Evolutionary conservation across 2,797 vertebrate species (phyloP).

Genomic region (Lacerta agilis): DNA sequence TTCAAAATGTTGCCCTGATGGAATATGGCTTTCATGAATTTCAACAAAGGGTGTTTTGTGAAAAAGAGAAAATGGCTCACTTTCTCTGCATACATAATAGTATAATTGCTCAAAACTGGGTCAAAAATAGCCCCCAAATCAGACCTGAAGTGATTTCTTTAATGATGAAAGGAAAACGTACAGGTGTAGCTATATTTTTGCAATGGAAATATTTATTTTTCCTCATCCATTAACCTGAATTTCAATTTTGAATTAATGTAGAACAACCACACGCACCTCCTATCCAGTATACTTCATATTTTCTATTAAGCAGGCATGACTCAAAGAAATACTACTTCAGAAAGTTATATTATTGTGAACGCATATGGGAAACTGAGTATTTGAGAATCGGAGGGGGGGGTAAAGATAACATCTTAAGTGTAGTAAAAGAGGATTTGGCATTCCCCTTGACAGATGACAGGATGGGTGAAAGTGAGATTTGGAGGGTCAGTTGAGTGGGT

Average conservation of each 20-base stretch:
- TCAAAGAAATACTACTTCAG: conserved; percentile 32
- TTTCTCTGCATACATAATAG: not conserved
- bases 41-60: conserved; percentile 11
- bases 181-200: conserved; percentile 30
- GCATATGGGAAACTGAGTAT: not conserved
- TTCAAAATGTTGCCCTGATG: conserved; percentile 40
- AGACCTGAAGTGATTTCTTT: conserved; percentile 23
- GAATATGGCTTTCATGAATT: conserved; percentile 33
- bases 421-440: not conserved
- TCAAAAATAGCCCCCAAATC: conserved; percentile 46
- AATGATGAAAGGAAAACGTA: conserved; percentile 29
- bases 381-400: too few relatives aligned
- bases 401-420: not conserved
- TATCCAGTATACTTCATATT: conserved; percentile 41
- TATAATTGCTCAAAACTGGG: conserved; percentile 26
- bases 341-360: conserved; percentile 16
- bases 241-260: conserved; percentile 55
- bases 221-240: conserved; percentile 34
- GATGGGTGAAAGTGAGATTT: not conserved
- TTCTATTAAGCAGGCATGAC: conserved; percentile 13
- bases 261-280: conserved; percentile 8
- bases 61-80: conserved; percentile 9
- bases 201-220: conserved; percentile 60
- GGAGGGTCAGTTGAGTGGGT: not conserved
- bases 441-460: not conserved